Conservation (phyloP, 1,140 invertebrate species). For the Apis florea region DNA sequence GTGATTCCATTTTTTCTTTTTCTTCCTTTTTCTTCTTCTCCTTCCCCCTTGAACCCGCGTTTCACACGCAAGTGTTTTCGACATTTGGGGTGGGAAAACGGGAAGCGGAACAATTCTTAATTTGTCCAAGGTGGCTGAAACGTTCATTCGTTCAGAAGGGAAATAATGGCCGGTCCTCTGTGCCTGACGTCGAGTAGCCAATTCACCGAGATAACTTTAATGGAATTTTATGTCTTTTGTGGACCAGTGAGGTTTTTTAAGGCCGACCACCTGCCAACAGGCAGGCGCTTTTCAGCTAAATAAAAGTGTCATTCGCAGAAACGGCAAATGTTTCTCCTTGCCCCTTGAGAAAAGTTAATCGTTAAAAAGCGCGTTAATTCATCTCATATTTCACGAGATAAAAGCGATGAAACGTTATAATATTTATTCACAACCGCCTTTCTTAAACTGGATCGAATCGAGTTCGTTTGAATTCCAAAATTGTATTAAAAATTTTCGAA, state of each 20-base stretch:
- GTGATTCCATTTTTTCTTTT: no score
- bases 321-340: constrained; percentile 31
- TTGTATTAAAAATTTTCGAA: no score
- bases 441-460: no score
- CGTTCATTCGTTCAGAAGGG: constrained; percentile 32
- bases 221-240: constrained; percentile 51
- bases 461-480: no score
- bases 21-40: no score
- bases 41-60: no score
- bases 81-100: no score
- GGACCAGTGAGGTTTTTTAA: constrained; percentile 28
- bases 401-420: no score
- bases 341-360: background rate
- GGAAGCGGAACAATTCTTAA: constrained; percentile 21
- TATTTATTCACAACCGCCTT: no score
- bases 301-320: constrained; percentile 43
- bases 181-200: constrained; percentile 44
- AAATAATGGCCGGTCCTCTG: constrained; percentile 37
- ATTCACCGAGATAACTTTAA: constrained; percentile 51
- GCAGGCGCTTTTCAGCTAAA: constrained; percentile 28
- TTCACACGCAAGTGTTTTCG: background rate
- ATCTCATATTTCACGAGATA: no score
- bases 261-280: constrained; percentile 37
- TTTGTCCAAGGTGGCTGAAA: constrained; percentile 28
- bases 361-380: constrained; percentile 26